phyloP scores from a whole-genome alignment of 2,797 vertebrate genomes.

The Pelobates cultripes region DNA sequence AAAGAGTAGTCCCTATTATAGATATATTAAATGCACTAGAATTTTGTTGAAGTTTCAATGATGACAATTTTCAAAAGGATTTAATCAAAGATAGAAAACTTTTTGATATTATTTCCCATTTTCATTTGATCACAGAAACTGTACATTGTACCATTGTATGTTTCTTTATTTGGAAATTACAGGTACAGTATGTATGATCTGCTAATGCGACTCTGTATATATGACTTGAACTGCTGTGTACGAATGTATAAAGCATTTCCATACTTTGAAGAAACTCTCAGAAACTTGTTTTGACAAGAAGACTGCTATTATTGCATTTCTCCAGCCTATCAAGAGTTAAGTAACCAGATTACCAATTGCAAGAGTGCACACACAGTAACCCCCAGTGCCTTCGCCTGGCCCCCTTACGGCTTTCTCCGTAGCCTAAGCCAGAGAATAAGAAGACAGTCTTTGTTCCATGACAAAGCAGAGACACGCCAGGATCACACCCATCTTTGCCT shows the following conservation, averaged over 20 bases:
- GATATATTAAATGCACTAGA: no score
- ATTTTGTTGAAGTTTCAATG: no score
- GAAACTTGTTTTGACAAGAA: not conserved
- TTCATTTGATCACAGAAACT: no score
- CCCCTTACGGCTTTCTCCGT: slow-evolving; percentile 35
- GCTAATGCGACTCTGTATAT: no score
- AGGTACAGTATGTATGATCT: no score
- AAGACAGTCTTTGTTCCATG: slow-evolving; percentile 53
- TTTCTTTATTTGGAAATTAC: no score
- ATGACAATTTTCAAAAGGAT: no score
- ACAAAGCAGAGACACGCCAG: slow-evolving; percentile 54
- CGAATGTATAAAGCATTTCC: not conserved
- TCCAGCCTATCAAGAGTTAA: slow-evolving; percentile 13
- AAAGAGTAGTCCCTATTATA: no score
- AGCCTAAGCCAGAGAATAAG: slow-evolving; percentile 54
- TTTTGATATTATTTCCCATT: no score
- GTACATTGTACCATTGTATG: no score
- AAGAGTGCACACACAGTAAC: slow-evolving; percentile 15
- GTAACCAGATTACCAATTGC: slow-evolving; percentile 5
- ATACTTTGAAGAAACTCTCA: not conserved
- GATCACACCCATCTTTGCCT: slow-evolving; percentile 48
- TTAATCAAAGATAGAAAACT: no score
- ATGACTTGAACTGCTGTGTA: not conserved
- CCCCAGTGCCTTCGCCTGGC: slow-evolving; percentile 41
- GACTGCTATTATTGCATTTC: not conserved